Percentiles rank a stretch among this genome's conserved stretches.
Evolutionary conservation across 2,888 invertebrate genomes (phyloP).

Genomic region (Mechanitis messenoides): DNA sequence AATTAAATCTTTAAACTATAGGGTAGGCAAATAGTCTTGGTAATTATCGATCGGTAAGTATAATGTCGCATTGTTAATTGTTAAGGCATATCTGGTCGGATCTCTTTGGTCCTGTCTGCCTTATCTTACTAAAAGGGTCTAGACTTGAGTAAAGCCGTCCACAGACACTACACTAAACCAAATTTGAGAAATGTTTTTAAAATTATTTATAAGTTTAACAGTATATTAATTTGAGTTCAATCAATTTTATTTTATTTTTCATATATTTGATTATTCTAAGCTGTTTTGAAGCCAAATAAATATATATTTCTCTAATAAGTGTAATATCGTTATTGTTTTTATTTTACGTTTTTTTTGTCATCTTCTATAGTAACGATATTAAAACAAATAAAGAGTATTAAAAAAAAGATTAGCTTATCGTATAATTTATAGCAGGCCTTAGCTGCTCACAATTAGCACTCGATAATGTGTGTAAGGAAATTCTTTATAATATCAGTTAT

Average conservation of each 20-base stretch:
- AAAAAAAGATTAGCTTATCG: conserved; percentile 18
- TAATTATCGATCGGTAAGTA: conserved; percentile 72
- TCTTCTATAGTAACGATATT: not conserved
- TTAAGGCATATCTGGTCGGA: conserved; percentile 68
- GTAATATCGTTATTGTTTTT: not conserved
- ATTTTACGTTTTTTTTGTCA: not conserved
- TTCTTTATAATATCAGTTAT: conserved; percentile 43
- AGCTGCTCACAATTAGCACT: conserved; percentile 53
- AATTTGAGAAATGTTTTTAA: not conserved
- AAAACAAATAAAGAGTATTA: not conserved
- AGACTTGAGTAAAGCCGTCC: conserved; percentile 41
- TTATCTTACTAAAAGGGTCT: conserved; percentile 57
- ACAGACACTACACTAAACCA: conserved; percentile 31
- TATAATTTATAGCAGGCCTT: conserved; percentile 24
- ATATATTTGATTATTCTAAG: too few species aligned
- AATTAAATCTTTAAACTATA: conserved; percentile 49
- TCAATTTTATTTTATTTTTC: too few species aligned
- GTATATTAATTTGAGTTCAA: too few species aligned
- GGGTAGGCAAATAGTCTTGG: conserved; percentile 57
- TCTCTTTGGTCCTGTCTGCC: conserved; percentile 66
- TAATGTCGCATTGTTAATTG: conserved; percentile 77
- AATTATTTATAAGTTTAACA: too few species aligned
- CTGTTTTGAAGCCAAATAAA: too few species aligned
- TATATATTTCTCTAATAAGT: too few species aligned
- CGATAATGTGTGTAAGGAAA: conserved; percentile 38